Base-by-base conservation (phyloP, 2,888 invertebrate species). In the Heteromyza rotundicornis region DNA sequence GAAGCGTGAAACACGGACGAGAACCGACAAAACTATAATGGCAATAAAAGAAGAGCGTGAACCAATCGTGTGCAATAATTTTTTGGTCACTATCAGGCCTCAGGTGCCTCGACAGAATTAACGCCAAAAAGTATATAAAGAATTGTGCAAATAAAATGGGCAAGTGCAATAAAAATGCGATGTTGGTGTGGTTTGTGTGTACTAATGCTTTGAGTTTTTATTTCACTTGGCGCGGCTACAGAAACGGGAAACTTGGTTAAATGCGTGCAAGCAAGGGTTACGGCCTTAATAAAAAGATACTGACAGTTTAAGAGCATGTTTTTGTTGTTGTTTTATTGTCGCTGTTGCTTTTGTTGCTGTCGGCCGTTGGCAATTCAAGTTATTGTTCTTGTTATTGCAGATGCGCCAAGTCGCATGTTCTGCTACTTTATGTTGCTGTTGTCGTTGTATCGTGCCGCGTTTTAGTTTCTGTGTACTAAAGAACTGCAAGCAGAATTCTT, bases 331-430 rank as follows among this genome's bases (percentile, higher is more conserved):
- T n/a, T n/a, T n/a, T n/a, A n/a, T n/a, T 32, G 32, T 32, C 12
- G 32, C 12, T 32, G 7, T 32, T 8, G 12, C n/a, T 57, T 44
- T 47, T 50, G 50, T 40, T 57, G 44, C 58, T 62, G 62, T 60
- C 58, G 59, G 27, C 59, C 53, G 19, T 61, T 63, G 51, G 58
- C 36, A 36, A 62, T 17, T 50, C 59, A 59, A 59, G 59, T 36
- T 57, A 60, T 40, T 62, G 65, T 17, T 50, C 59, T 57, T 61
- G 59, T 36, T 57, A 60, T 40, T 62, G 65, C 68, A 66, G 66
- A 64, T 68, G 66, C 63, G 63, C 63, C 64, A 64, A 64, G 63
- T 66, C 64, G 59, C 61, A 63, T 66, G 63, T 60, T 66, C 52
- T 66, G 59, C 52, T 51, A 56, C 19, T 66, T 66, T 61, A 52